These are phyloP conservation scores for Xestoiulus laeticollis DNA, from an alignment of 2,888 invertebrate species.

Conservation along the genomic window DNA sequence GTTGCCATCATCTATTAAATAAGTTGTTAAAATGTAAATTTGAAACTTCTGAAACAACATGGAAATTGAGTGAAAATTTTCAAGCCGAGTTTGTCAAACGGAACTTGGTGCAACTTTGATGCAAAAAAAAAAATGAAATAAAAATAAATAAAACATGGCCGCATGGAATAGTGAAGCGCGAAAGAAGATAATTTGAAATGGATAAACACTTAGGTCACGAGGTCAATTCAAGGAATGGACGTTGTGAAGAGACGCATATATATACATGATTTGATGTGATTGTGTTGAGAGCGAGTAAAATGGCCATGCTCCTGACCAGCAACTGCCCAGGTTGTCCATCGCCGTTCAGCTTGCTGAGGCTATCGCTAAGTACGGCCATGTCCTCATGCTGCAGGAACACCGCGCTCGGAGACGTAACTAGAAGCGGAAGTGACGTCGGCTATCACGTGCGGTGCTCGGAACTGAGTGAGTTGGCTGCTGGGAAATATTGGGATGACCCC, in stretches of 20 bases:
- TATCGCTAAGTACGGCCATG: background rate
- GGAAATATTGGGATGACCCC: slow-evolving; percentile 47
- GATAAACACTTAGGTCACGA: background rate
- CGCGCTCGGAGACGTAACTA: background rate
- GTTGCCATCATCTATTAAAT: too few species aligned
- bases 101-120: background rate
- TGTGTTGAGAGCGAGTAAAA: slow-evolving; percentile 16
- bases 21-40: too few species aligned
- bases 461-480: slow-evolving; percentile 1
- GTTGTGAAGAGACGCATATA: background rate
- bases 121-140: too few species aligned
- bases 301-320: slow-evolving; percentile 26
- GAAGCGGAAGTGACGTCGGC: background rate
- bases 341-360: background rate
- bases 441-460: slow-evolving; percentile 51
- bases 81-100: background rate
- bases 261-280: slow-evolving; percentile 26
- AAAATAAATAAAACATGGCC: background rate
- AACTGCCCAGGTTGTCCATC: background rate
- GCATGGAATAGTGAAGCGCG: background rate
- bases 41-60: too few species aligned
- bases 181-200: background rate
- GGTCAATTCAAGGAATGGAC: background rate
- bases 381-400: background rate
- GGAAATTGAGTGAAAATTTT: too few species aligned